Evolutionary conservation across 2,797 vertebrate species (phyloP).

Genomic region (Triplophysa bombifrons): DNA sequence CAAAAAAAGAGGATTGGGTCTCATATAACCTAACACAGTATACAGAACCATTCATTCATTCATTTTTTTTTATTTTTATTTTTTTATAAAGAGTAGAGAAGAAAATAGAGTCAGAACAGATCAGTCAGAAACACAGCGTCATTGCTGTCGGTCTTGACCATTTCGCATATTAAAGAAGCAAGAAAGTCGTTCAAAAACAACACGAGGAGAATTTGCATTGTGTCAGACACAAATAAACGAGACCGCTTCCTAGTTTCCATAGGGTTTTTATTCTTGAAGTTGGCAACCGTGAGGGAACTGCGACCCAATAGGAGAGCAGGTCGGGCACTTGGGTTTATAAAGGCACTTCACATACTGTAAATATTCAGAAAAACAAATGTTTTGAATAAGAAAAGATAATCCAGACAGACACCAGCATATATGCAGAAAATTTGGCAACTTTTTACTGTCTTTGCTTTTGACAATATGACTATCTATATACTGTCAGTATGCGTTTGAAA

Average conservation of each 20-base stretch:
- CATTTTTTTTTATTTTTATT: no score
- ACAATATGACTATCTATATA: not conserved
- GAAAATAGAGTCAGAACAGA: no score
- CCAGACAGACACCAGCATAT: not conserved
- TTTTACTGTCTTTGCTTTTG: not conserved
- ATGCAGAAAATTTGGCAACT: not conserved
- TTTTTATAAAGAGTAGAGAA: no score
- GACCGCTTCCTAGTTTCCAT: not conserved
- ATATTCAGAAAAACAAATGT: not conserved
- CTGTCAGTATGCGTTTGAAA: not conserved
- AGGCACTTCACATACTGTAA: constrained; percentile 31
- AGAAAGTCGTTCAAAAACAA: not conserved
- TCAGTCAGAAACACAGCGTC: not conserved
- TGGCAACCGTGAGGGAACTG: not conserved
- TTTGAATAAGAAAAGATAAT: no score
- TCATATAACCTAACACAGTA: no score
- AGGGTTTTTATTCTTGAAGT: constrained; percentile 10
- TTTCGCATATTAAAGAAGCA: not conserved
- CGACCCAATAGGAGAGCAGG: not conserved
- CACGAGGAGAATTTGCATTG: not conserved
- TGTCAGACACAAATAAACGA: not conserved
- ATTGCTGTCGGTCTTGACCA: not conserved
- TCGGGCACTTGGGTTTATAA: constrained; percentile 15
- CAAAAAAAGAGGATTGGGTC: no score
- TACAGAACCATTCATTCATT: no score